Conservation (phyloP, 2,797 vertebrate species). For the Tachyglossus aculeatus region DNA sequence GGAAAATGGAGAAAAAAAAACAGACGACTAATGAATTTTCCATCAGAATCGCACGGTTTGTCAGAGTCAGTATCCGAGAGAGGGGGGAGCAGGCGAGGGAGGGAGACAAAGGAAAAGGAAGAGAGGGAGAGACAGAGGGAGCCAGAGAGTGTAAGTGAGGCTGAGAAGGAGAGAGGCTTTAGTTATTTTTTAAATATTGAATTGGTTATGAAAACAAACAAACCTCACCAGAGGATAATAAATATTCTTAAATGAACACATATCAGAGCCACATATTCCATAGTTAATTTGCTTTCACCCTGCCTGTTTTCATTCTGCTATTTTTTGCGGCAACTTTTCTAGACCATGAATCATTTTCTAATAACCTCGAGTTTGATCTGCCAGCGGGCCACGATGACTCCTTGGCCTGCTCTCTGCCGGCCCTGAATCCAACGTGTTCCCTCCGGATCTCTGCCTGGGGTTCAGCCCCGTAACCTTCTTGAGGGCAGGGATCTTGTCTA, state of each 20-base stretch:
- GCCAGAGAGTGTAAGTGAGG: constrained; percentile 42
- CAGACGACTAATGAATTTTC: constrained; percentile 81
- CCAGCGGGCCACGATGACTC: not conserved
- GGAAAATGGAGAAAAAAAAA: constrained; percentile 71
- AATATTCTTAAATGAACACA: constrained; percentile 40
- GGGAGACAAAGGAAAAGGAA: constrained; percentile 62
- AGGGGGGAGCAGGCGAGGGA: constrained; percentile 60
- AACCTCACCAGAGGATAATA: constrained; percentile 19
- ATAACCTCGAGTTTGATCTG: not conserved
- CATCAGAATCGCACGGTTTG: constrained; percentile 72
- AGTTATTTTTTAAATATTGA: constrained; percentile 58
- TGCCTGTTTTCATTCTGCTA: not conserved
- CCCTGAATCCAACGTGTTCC: not conserved
- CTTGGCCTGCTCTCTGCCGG: not conserved
- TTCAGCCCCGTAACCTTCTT: too few species aligned
- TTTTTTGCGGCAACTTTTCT: not conserved
- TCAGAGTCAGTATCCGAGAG: constrained; percentile 72
- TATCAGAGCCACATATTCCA: constrained; percentile 36
- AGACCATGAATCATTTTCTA: not conserved
- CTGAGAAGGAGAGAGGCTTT: constrained; percentile 4
- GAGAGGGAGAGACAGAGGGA: constrained; percentile 19
- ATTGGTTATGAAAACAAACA: constrained; percentile 67
- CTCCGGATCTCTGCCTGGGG: not conserved
- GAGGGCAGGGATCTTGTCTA: too few species aligned
- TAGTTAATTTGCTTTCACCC: constrained; percentile 48